Percentiles rank a stretch among this genome's conserved stretches.
phyloP scores from a whole-genome alignment of 2,113 vertebrate species.

The Tenrec ecaudatus region DNA sequence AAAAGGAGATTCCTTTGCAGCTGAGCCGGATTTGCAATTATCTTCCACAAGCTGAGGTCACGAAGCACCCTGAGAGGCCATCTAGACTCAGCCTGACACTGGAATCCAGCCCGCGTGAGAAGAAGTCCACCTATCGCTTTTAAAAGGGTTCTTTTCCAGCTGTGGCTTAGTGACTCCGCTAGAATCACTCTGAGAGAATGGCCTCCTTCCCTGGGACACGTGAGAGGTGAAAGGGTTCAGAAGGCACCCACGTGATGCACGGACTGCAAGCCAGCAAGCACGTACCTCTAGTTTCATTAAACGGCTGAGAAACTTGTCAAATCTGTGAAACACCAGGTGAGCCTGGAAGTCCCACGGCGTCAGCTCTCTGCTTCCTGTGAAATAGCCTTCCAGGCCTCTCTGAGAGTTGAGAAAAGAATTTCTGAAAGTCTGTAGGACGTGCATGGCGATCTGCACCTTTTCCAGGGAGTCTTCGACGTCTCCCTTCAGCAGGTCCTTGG shows the following conservation, averaged over 20 bases:
- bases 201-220: neutral
- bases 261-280: conserved; percentile 4
- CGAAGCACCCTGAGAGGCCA: neutral
- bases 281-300: conserved; percentile 89
- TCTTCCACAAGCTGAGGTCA: neutral
- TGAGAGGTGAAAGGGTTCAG: neutral
- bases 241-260: neutral
- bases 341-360: conserved; percentile 90
- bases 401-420: conserved; percentile 87
- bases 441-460: conserved; percentile 84
- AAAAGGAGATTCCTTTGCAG: neutral
- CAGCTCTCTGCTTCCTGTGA: conserved; percentile 74
- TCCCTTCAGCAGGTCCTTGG: conserved; percentile 87
- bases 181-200: neutral
- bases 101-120: neutral
- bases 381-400: conserved; percentile 81
- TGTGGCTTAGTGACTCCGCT: neutral
- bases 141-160: neutral
- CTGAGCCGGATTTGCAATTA: neutral
- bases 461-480: conserved; percentile 89
- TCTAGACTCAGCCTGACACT: neutral
- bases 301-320: conserved; percentile 86
- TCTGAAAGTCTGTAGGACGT: conserved; percentile 86
- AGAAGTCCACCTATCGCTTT: neutral
- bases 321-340: conserved; percentile 88